Evolutionary conservation across 2,797 vertebrate species (phyloP), one percentile per base, ranked within the genome.

Genomic region (Manis crassicaudata): DNA sequence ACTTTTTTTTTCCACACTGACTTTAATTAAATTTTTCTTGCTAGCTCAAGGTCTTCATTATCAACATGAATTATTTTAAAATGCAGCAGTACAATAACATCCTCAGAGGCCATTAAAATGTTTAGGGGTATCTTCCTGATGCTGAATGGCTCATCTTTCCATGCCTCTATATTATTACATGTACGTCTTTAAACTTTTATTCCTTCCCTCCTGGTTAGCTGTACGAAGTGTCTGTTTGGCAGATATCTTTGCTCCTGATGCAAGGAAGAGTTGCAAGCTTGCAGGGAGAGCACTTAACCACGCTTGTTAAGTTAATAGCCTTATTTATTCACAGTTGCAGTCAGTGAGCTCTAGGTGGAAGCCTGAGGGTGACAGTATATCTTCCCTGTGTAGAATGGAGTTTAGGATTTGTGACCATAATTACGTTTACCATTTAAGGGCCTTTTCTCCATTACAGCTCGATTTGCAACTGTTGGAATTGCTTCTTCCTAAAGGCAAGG

Each of bases 41-140:
- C 21, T 87, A 32, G 3, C 58, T 94, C 68, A 95, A 90, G 76
- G 58, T 96, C 72, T 90, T 93, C 29, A 35, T 95, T 92, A 87
- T 40, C 68, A 65, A 70, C 17, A 85, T 92, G 94, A 88, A 84
- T 95, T 93, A 77, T 80, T 92, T 94, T 88, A 32, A 90, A 92
- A 95, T 81, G 50, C 40, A 72, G 32, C 58, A 50, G 37, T 75
- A 84, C 65, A 72, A 2, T 52, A 76, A 40, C 27, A 52, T 92
- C 72, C 62, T 90, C 37, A 70, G 73, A 95, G 65, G 82, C 70
- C 62, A 16, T 94, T 62, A 91, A 58, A 81, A 52, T 90, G 40
- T 56, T 88, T 56, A 75, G 56, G 65, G 46, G 27, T 82, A 11
- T 76, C 90, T 91, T 86, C 35, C 77, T 54, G 0, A 29, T 80